These are phyloP conservation scores for Apus apus DNA, from an alignment of 2,113 vertebrate genomes.

Conservation along the genomic window DNA sequence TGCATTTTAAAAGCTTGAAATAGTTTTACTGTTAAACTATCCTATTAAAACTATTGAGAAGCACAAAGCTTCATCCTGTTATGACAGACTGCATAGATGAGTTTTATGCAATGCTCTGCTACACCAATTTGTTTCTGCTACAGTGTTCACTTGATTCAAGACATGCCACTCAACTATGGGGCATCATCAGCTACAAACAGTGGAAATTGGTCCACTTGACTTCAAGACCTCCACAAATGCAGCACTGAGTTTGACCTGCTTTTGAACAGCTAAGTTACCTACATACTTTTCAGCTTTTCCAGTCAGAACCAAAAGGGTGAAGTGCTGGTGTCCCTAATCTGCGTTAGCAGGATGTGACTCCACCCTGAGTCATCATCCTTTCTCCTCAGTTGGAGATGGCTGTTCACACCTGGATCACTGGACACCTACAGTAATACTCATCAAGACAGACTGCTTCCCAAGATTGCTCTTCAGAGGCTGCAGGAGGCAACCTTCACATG, in stretches of 20 bases:
- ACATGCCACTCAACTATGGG: accelerated
- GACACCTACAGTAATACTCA: background rate
- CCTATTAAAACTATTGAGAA: background rate
- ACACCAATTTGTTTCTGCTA: background rate
- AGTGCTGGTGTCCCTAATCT: background rate
- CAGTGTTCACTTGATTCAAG: background rate
- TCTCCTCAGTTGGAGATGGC: background rate
- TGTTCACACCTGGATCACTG: background rate
- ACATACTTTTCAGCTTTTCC: background rate
- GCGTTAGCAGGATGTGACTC: background rate
- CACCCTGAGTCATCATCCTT: background rate
- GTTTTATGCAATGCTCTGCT: background rate
- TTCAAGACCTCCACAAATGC: background rate
- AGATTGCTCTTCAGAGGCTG: background rate
- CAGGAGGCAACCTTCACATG: background rate
- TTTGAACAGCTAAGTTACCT: background rate
- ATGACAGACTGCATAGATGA: accelerated
- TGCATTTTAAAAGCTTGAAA: background rate
- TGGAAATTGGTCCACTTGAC: accelerated
- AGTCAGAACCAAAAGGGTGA: background rate
- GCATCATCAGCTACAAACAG: background rate
- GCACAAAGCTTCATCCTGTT: background rate
- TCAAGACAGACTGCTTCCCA: background rate
- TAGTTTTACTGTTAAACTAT: background rate
- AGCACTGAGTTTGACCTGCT: background rate